These are phyloP conservation scores for Magallana nippona DNA, from an alignment of 2,888 invertebrate genomes.

Conservation along the genomic window DNA sequence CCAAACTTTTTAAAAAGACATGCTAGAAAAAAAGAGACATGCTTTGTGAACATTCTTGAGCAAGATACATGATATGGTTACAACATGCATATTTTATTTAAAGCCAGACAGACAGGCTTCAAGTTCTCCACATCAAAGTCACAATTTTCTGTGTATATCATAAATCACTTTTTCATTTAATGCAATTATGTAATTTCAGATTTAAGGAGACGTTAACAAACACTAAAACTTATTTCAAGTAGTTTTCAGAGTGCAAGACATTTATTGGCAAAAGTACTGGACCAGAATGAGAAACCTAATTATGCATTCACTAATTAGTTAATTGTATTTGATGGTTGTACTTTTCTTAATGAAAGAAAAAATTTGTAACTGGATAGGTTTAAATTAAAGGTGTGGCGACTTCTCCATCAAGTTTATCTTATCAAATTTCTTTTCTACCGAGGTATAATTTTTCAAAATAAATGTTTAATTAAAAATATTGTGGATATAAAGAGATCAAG, in stretches of 20 bases:
- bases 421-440: neutral
- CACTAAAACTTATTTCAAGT: neutral
- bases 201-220: neutral
- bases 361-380: neutral
- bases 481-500: no score
- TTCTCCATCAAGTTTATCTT: neutral
- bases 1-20: neutral
- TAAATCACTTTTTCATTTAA: constrained; percentile 16
- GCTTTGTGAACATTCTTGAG: neutral
- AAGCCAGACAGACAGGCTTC: constrained; percentile 12
- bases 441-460: no score
- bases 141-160: neutral
- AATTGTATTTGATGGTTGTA: neutral
- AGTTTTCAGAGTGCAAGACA: neutral
- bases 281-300: neutral
- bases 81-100: constrained; percentile 19
- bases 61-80: constrained; percentile 5
- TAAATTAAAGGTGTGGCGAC: neutral
- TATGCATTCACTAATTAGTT: neutral
- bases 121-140: constrained; percentile 10
- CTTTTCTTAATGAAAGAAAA: neutral
- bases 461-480: no score
- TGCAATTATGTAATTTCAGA: constrained; percentile 3
- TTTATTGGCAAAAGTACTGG: neutral
- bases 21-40: no score